Evolutionary conservation across 2,113 vertebrate genomes (phyloP), one percentile per base, ranked within the genome.

Genomic region (Larimichthys polyactis): DNA sequence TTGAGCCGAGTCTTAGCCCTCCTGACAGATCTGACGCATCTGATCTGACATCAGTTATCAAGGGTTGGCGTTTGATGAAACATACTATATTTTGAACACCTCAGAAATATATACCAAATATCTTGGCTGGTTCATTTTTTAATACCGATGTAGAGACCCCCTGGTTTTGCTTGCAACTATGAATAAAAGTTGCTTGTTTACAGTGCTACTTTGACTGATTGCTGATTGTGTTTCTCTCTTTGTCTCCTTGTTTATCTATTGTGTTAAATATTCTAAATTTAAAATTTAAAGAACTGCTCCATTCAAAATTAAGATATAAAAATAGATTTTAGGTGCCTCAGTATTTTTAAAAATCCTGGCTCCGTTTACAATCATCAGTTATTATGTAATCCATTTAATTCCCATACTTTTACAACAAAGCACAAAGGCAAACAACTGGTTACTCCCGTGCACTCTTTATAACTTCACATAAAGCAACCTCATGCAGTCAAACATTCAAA

Each of bases 1-100:
- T 40, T 83, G 64, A 69, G 76, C 76, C 22, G 8, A 43, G 71
- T 76, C 32, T 85, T 29, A 60, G 48, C 24, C 1, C 55, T 48
- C 43, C 32, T 3, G 63, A 76, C 40, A 67, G 40, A 72, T 52
- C 69, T 46, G 24, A 64, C 27, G 58, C 73, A 70, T 78, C 57
- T 73, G 75, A 83, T 2, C 19, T 48, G 54, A 54, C 43, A 51
- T 65, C 54, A 32, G 44, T 67, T 46, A 72, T 57, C 29, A 27
- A 40, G 66, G 22, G 17, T 54, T 32, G 24, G 15, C 58, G 27
- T 71, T 29, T 71, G 14, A 49, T 49, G 15, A 15, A 4, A 16
- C 15, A 49, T 49, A 49, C 36, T 40, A 8, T 9, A 40, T 40
- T 40, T 40, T 40, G 7, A 8, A 40, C 7, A 40, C 36, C 36